phyloP scores from a whole-genome alignment of 2,888 invertebrate species.

The Noctua janthe region DNA sequence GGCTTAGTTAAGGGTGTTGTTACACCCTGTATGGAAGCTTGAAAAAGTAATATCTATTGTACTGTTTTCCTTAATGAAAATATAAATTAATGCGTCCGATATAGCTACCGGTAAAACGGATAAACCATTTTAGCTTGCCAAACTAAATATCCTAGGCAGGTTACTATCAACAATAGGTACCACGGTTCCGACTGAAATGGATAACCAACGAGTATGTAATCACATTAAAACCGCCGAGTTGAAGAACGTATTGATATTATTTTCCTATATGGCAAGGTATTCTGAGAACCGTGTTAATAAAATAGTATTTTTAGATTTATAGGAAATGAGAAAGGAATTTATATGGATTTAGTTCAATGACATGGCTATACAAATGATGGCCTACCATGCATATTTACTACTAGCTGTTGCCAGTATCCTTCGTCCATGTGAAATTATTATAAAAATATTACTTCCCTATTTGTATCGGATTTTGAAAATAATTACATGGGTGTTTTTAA shows the following conservation, averaged over 20 bases:
- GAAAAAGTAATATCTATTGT: background rate
- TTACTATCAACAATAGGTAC: slow-evolving; percentile 4
- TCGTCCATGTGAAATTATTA: no score
- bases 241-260: slow-evolving; percentile 7
- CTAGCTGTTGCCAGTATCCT: background rate
- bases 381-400: background rate
- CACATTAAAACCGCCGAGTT: background rate
- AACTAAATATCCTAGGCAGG: slow-evolving; percentile 22
- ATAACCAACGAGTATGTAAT: background rate
- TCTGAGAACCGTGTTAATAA: background rate
- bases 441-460: no score
- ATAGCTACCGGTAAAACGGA: background rate
- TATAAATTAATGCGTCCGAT: background rate
- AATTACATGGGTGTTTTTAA: no score
- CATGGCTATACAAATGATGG: background rate
- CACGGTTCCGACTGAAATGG: slow-evolving; percentile 2
- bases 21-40: background rate
- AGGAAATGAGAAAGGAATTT: background rate
- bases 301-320: background rate
- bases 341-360: background rate
- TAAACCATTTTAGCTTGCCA: slow-evolving; percentile 3
- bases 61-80: slow-evolving; percentile 3
- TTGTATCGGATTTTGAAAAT: no score
- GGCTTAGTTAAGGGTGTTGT: no score
- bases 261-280: background rate